These are phyloP conservation scores for Chelidonichthys spinosus DNA, from an alignment of 2,797 vertebrate species.

Conservation along the genomic window DNA sequence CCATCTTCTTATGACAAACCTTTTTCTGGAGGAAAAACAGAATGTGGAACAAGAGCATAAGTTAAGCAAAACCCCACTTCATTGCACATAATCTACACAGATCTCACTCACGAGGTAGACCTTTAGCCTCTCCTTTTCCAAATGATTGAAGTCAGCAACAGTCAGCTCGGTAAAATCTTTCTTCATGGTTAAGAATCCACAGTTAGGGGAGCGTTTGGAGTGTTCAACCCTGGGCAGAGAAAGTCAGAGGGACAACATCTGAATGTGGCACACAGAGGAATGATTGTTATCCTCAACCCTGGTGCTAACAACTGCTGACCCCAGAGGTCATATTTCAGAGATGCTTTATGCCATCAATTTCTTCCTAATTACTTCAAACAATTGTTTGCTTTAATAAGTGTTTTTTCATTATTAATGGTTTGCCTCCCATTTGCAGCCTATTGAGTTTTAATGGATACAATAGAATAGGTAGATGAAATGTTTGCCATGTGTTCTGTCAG, in stretches of 20 bases:
- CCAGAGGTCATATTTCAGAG: neutral
- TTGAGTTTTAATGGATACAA: neutral
- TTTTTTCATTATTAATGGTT: neutral
- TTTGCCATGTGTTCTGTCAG: neutral
- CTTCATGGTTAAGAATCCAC: slow-evolving; percentile 83
- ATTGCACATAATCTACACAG: neutral
- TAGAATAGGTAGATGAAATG: neutral
- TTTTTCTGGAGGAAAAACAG: slow-evolving; percentile 72
- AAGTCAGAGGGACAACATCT: neutral
- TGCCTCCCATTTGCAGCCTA: neutral
- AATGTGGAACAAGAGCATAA: neutral
- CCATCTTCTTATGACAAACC: slow-evolving; percentile 78
- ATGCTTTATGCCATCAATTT: neutral
- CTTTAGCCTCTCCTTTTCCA: slow-evolving; percentile 85
- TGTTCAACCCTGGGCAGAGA: slow-evolving; percentile 81
- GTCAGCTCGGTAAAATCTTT: slow-evolving; percentile 82
- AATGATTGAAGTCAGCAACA: slow-evolving; percentile 80
- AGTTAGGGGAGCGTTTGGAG: slow-evolving; percentile 77
- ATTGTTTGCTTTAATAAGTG: neutral
- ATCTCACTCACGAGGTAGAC: slow-evolving; percentile 81
- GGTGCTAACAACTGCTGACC: neutral
- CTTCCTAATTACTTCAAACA: neutral
- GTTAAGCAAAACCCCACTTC: neutral
- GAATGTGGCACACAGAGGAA: neutral
- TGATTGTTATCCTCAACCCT: neutral